Base-by-base conservation (phyloP, 2,888 invertebrate genomes). In the Luffia ferchaultella region DNA sequence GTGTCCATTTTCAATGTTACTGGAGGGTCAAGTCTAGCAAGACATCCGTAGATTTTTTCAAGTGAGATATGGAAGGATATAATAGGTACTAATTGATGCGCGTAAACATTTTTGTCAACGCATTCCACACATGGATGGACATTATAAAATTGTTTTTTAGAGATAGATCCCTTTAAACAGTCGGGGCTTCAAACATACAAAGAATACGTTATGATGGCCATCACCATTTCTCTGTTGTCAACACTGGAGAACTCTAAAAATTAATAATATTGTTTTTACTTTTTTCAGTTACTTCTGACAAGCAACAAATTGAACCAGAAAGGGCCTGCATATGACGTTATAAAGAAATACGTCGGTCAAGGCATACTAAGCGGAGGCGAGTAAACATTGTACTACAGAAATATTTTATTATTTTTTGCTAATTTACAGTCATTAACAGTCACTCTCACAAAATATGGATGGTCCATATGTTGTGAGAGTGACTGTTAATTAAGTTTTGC, bases 301-400 rank as follows among this genome's bases (percentile, higher is more conserved):
- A 76, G 76, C 49, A 74, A 68, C 50, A 76, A 76, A 60, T 62
- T 76, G 0, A 79, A 73, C 48, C 63, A 68, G 16, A 78, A 78
- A 53, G 79, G 78, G 0, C 74, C 74, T 0, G 46, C 62, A 1
- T 78, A 79, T 46, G 62, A 73, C 0, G 55, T 64, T 2, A 51
- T 76, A 56, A 57, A 60, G 46, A 56, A 62, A 0, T 63, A 62
- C 41, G 68, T 76, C 20, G 78, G 79, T 0, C 60, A 63, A 0
- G 79, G 79, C 1, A 69, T 78, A 42, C 58, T 79, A 1, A 56
- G 67, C n/a, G 79, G 79, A 63, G 79, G 78, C 77, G 57, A 53
- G 56, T 56, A 1, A n/a, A n/a, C n/a, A n/a, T n/a, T n/a, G n/a
- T n/a, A n/a, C 1, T 20, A 15, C 20, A 18, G 7, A 9, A 40